Conservation (phyloP, 2,113 vertebrate genomes). For the Dipodomys spectabilis region DNA sequence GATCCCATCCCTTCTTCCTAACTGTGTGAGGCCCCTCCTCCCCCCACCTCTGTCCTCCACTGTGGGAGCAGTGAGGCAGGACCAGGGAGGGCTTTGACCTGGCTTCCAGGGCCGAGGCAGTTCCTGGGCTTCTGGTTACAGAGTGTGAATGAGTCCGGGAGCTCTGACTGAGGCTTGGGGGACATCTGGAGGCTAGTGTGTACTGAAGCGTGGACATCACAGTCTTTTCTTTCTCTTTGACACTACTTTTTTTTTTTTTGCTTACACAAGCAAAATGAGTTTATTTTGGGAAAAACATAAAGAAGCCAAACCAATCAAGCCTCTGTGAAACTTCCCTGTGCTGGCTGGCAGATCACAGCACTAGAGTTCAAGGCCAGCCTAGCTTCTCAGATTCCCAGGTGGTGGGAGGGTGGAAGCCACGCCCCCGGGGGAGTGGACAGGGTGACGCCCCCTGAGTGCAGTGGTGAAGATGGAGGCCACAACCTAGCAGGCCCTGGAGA, state of each 20-base stretch:
- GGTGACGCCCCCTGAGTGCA: no score
- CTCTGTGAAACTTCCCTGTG: not conserved
- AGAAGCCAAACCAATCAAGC: not conserved
- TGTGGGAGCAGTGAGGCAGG: conserved; percentile 85
- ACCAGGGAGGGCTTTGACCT: not conserved
- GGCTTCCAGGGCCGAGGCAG: not conserved
- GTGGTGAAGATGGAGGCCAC: no score
- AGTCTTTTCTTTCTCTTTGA: not conserved
- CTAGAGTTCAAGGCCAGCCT: not conserved
- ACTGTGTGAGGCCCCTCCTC: no score
- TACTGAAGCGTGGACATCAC: not conserved
- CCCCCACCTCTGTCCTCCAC: conserved; percentile 77
- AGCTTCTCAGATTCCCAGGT: not conserved
- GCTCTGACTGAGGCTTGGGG: fast-evolving
- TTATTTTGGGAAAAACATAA: not conserved
- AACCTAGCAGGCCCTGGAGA: no score
- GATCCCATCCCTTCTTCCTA: not conserved
- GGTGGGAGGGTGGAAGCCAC: no score
- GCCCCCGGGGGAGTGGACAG: no score
- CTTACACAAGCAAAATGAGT: not conserved
- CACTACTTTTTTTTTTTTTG: not conserved
- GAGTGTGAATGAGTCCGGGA: not conserved
- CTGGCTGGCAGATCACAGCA: not conserved
- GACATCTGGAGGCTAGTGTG: not conserved
- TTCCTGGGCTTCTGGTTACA: not conserved